These are phyloP conservation scores for Chydorus sphaericus DNA, from an alignment of 2,888 invertebrate species.

Conservation along the genomic window DNA sequence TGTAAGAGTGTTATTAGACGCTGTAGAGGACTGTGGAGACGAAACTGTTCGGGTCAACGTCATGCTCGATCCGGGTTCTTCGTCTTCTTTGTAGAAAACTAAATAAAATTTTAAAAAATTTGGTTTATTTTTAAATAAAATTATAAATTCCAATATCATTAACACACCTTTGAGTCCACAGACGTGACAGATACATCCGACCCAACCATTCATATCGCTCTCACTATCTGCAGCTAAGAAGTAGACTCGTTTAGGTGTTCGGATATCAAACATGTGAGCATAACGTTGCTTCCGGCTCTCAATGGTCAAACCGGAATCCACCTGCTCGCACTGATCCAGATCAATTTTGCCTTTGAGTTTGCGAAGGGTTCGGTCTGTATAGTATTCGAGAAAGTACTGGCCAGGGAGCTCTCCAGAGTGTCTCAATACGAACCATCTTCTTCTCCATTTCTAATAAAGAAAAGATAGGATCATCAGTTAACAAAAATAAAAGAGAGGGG, in stretches of 20 bases:
- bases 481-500: background rate
- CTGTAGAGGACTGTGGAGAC: background rate
- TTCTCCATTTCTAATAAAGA: conserved; percentile 68
- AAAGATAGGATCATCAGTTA: too few relatives aligned
- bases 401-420: conserved; percentile 84
- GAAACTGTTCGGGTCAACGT: background rate
- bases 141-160: too few relatives aligned
- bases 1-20: background rate
- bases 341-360: conserved; percentile 80
- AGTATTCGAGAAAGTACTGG: conserved; percentile 86
- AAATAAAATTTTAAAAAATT: too few relatives aligned
- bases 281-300: conserved; percentile 58
- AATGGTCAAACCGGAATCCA: conserved; percentile 71
- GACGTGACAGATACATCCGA: conserved; percentile 73
- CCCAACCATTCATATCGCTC: conserved; percentile 89
- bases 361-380: conserved; percentile 69
- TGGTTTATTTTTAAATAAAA: too few relatives aligned
- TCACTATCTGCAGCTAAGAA: conserved; percentile 85
- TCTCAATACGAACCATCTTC: conserved; percentile 83
- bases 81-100: conserved; percentile 46
- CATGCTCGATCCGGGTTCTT: conserved; percentile 8
- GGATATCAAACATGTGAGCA: conserved; percentile 74
- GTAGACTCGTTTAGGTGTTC: conserved; percentile 75
- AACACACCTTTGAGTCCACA: conserved; percentile 75
- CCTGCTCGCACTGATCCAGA: conserved; percentile 91